Evolutionary conservation across 2,113 vertebrate species (phyloP).

Genomic region (Platanista minor): DNA sequence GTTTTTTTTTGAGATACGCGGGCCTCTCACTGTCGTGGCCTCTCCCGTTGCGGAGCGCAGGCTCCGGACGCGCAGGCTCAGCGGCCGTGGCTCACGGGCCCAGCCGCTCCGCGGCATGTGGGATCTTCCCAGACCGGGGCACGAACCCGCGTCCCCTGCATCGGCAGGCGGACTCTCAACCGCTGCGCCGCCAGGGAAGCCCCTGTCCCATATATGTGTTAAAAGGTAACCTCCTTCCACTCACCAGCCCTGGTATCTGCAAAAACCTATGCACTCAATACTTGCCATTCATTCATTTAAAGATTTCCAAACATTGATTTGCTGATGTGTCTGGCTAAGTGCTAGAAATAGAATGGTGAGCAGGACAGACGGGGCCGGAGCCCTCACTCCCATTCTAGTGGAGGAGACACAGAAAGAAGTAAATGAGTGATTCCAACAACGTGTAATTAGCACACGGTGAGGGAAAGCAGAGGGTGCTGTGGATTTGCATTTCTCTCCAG

Average conservation of each 20-base stretch:
- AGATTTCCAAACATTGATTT: not conserved
- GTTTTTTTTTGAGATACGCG: too few relatives aligned
- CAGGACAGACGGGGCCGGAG: not conserved
- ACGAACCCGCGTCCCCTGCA: too few relatives aligned
- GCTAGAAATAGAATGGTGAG: not conserved
- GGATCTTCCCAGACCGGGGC: too few relatives aligned
- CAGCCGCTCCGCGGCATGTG: too few relatives aligned
- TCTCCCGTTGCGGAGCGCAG: too few relatives aligned
- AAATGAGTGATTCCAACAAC: not conserved
- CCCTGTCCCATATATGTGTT: too few relatives aligned
- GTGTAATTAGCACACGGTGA: not conserved
- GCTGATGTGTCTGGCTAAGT: not conserved
- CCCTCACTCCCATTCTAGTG: accelerated
- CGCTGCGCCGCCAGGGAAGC: too few relatives aligned
- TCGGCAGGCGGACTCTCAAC: too few relatives aligned
- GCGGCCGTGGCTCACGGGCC: too few relatives aligned
- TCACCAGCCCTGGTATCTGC: not conserved
- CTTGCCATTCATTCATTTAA: not conserved
- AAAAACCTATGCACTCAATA: not conserved
- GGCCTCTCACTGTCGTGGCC: too few relatives aligned
- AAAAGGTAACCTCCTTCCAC: not conserved
- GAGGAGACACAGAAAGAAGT: not conserved
- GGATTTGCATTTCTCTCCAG: not conserved
- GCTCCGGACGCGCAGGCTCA: too few relatives aligned
- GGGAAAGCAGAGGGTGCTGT: not conserved